Percentiles rank a stretch among this genome's conserved stretches.
Conservation (phyloP, 2,113 vertebrate species). For the Ellobius talpinus region DNA sequence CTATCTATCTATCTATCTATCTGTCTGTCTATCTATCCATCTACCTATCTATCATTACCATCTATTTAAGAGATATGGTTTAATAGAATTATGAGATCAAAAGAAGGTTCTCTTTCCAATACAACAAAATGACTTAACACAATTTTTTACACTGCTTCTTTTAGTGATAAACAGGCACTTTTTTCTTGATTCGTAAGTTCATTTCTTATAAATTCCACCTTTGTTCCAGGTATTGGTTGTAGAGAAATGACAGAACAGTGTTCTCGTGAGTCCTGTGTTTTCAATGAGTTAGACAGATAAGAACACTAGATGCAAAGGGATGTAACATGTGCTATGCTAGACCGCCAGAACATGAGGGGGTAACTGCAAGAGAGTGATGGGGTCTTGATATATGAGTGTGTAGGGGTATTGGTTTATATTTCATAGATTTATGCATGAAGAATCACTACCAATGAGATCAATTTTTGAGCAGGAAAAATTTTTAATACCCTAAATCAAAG, state of each 20-base stretch:
- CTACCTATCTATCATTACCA: background rate
- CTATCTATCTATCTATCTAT: background rate
- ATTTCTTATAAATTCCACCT: background rate
- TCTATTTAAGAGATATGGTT: background rate
- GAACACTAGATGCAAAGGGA: background rate
- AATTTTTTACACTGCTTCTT: background rate
- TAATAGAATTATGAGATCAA: background rate
- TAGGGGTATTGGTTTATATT: too few relatives aligned
- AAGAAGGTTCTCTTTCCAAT: background rate
- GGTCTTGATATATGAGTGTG: background rate
- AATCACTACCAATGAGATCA: background rate
- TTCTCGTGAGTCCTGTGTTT: background rate
- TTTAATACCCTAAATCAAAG: background rate
- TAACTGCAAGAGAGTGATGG: background rate
- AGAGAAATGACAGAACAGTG: background rate
- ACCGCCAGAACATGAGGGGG: background rate
- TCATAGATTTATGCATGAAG: background rate
- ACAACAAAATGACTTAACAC: background rate
- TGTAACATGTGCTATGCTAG: background rate
- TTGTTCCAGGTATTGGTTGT: background rate
- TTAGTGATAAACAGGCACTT: background rate
- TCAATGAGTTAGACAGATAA: background rate
- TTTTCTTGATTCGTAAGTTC: background rate
- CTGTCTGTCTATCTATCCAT: background rate
- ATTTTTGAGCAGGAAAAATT: background rate